These are phyloP conservation scores for Trematomus bernacchii DNA, from an alignment of 2,797 vertebrate species.

Conservation along the genomic window DNA sequence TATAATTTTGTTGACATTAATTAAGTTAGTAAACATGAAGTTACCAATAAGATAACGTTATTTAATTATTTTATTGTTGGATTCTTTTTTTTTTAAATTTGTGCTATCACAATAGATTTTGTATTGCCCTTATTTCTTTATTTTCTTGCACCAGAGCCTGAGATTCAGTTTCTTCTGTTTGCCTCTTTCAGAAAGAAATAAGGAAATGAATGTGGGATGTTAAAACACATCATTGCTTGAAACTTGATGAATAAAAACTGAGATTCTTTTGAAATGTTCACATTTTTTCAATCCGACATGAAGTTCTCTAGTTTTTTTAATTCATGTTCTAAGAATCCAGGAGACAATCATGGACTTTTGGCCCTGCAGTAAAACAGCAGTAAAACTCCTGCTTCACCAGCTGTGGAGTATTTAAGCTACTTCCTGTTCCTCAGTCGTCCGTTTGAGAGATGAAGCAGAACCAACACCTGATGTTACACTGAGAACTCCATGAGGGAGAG, in stretches of 20 bases:
- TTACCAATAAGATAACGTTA: neutral
- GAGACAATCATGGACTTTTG: too few relatives aligned
- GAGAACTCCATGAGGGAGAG: neutral
- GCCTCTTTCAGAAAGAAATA: neutral
- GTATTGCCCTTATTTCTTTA: too few relatives aligned
- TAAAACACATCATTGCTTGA: neutral
- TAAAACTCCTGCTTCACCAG: too few relatives aligned
- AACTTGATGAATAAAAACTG: neutral
- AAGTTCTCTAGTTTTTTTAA: neutral
- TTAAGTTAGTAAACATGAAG: conserved; percentile 11
- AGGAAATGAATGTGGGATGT: neutral
- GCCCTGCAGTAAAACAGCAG: too few relatives aligned
- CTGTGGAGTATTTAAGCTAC: too few relatives aligned
- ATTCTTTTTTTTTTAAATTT: neutral
- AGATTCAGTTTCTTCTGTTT: neutral
- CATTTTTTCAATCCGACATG: neutral
- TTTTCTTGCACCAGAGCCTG: neutral
- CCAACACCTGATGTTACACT: too few relatives aligned
- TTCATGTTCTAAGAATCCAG: neutral
- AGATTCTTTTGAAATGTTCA: neutral
- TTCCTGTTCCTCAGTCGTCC: too few relatives aligned
- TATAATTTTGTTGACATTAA: neutral
- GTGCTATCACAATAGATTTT: conserved; percentile 6
- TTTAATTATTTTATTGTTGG: neutral
- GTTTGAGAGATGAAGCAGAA: too few relatives aligned